These are phyloP conservation scores for Dorcus parallelipipedus DNA, from an alignment of 2,888 invertebrate genomes.

Conservation along the genomic window DNA sequence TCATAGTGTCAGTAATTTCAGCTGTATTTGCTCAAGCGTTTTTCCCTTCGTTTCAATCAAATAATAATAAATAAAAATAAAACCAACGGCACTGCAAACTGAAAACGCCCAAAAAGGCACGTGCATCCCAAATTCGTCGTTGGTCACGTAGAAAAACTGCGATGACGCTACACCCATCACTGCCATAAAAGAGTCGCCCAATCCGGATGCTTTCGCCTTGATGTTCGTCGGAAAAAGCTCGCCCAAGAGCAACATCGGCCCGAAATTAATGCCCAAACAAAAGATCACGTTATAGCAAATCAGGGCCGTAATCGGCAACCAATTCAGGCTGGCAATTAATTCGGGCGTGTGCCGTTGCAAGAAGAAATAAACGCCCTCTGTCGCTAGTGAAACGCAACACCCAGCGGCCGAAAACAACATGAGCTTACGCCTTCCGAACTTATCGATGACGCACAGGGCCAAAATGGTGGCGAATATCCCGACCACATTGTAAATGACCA, in stretches of 20 bases:
- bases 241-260: slow-evolving; percentile 52
- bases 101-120: slow-evolving; percentile 65
- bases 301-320: slow-evolving; percentile 52
- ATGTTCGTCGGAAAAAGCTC: slow-evolving; percentile 57
- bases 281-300: slow-evolving; percentile 53
- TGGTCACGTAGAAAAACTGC: slow-evolving; percentile 52
- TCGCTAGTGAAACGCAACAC: slow-evolving; percentile 45
- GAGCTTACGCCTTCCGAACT: slow-evolving; percentile 62
- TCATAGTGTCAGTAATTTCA: slow-evolving; percentile 28
- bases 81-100: slow-evolving; percentile 56
- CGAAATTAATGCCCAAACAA: slow-evolving; percentile 52
- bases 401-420: slow-evolving; percentile 55
- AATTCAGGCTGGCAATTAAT: slow-evolving; percentile 29
- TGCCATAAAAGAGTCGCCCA: slow-evolving; percentile 54
- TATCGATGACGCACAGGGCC: slow-evolving; percentile 59
- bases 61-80: slow-evolving; percentile 57
- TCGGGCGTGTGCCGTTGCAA: slow-evolving; percentile 40
- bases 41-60: slow-evolving; percentile 71
- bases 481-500: slow-evolving; percentile 57
- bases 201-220: slow-evolving; percentile 55
- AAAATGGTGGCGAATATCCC: slow-evolving; percentile 58
- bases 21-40: slow-evolving; percentile 65
- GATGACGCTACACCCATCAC: slow-evolving; percentile 50
- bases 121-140: slow-evolving; percentile 57
- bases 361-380: slow-evolving; percentile 49